A percentile compares a stretch with the other conserved stretches of the same genome.
Conservation (phyloP, 2,888 invertebrate species). For the Nomada ruficornis region DNA sequence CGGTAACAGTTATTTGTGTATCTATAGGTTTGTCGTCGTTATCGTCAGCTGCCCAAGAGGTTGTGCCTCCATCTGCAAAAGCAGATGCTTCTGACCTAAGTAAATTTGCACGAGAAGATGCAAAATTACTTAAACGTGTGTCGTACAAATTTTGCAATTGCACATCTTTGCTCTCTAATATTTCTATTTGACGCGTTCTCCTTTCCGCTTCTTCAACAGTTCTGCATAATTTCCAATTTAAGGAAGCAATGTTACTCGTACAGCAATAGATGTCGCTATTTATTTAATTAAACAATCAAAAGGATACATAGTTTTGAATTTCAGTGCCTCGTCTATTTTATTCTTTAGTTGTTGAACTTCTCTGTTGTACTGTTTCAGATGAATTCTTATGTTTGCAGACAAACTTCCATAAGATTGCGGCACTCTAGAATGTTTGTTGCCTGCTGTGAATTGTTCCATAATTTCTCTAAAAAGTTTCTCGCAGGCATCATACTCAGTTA, state of each 20-base stretch:
- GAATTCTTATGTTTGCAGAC: conserved; percentile 86
- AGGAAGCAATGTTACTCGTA: conserved; percentile 67
- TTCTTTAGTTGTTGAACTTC: conserved; percentile 87
- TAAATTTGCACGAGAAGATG: conserved; percentile 80
- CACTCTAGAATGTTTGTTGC: conserved; percentile 85
- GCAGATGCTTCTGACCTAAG: conserved; percentile 79
- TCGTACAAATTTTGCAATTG: conserved; percentile 86
- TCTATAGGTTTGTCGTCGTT: conserved; percentile 84
- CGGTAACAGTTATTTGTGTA: conserved; percentile 84
- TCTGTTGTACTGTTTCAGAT: conserved; percentile 87
- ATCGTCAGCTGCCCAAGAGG: conserved; percentile 83
- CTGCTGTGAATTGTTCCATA: conserved; percentile 86
- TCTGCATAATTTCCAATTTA: conserved; percentile 81
- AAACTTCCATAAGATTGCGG: conserved; percentile 86
- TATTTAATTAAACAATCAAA: background rate
- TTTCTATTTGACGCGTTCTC: conserved; percentile 87
- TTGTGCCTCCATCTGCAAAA: conserved; percentile 84
- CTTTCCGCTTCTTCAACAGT: conserved; percentile 88
- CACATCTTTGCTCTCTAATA: conserved; percentile 86
- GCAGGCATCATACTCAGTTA: conserved; percentile 88
- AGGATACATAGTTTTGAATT: conserved; percentile 85
- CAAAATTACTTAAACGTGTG: conserved; percentile 79
- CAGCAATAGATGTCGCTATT: too few species aligned
- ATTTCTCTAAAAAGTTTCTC: conserved; percentile 88
- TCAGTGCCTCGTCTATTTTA: conserved; percentile 86